Evolutionary conservation across 1,140 invertebrate genomes (phyloP), one percentile per base, ranked within the genome.

Genomic region (Drepana arcuata): DNA sequence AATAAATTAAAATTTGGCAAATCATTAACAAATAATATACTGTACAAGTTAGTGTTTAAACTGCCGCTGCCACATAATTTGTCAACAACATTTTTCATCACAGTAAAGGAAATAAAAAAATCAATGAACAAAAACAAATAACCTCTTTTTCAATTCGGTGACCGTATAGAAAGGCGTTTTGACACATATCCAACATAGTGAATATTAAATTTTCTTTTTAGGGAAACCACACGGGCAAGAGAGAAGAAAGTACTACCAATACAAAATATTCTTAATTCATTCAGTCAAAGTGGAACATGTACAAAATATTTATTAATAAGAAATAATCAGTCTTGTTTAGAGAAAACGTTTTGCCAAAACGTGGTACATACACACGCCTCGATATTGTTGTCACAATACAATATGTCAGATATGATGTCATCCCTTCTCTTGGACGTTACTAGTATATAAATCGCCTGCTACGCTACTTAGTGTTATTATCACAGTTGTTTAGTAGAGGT

Each of bases 311-410:
- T 66, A 78, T 67, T 78, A 75, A 77, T 81, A 83, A 84, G 81
- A 84, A 84, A 84, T 83, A 85, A 85, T 85, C 83, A 84, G 83
- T 85, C 83, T 83, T 83, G 74, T 83, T 82, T 85, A 83, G 71
- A 83, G 80, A 81, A 83, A 70, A 75, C 59, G 51, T 74, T 80
- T 75, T 60, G 71, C 68, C 72, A 71, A 71, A 64, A 73, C 68
- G 66, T 59, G 64, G 56, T 58, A 33, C 45, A 54, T 58, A 33
- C 45, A 49, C 66, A 74, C 71, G 70, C 48, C 54, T 72, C 64
- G 74, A 77, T 69, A 79, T 68, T 68, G 71, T 60, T 67, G 83
- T 84, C 80, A 83, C 81, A 83, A 83, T 84, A 83, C 79, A 83
- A 67, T 78, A 82, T 82, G 81, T 83, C 78, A 85, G 81, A 85